phyloP scores from a whole-genome alignment of 2,113 vertebrate genomes.

The human (Homo sapiens) region DNA sequence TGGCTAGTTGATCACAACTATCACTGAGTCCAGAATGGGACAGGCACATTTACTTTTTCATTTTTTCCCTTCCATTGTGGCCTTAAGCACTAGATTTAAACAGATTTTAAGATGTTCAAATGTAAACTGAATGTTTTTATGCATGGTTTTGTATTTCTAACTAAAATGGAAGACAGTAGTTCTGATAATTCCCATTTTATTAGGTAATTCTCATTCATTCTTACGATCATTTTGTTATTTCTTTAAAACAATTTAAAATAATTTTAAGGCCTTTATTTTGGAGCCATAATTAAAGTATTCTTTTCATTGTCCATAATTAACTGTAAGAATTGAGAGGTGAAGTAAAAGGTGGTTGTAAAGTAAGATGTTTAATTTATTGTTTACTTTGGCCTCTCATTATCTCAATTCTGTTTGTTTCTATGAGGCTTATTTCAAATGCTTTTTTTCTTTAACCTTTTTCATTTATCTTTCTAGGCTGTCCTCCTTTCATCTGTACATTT shows the following conservation, averaged over 20 bases:
- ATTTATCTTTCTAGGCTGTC: constrained; percentile 4
- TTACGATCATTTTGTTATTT: constrained; percentile 15
- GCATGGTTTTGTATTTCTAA: not conserved
- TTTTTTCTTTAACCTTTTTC: not conserved
- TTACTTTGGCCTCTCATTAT: not conserved
- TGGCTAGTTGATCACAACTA: not conserved
- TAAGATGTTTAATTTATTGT: constrained; percentile 11
- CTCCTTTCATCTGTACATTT: not conserved
- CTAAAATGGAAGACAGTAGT: constrained; percentile 1
- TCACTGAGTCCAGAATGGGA: not conserved
- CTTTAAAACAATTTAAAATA: not conserved
- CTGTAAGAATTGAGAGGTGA: constrained; percentile 7
- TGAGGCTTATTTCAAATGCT: not conserved
- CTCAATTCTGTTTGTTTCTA: not conserved
- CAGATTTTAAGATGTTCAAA: not conserved
- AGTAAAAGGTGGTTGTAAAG: constrained; percentile 1
- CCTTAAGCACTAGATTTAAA: not conserved
- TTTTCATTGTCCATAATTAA: constrained; percentile 3
- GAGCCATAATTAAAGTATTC: not conserved
- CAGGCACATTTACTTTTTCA: constrained; percentile 15
- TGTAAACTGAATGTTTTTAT: constrained; percentile 34
- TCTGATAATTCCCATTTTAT: not conserved
- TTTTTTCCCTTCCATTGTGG: not conserved
- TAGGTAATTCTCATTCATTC: not conserved
- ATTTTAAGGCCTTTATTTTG: constrained; percentile 20